Base-by-base conservation (phyloP, 2,797 vertebrate species). In the Euthynnus affinis region DNA sequence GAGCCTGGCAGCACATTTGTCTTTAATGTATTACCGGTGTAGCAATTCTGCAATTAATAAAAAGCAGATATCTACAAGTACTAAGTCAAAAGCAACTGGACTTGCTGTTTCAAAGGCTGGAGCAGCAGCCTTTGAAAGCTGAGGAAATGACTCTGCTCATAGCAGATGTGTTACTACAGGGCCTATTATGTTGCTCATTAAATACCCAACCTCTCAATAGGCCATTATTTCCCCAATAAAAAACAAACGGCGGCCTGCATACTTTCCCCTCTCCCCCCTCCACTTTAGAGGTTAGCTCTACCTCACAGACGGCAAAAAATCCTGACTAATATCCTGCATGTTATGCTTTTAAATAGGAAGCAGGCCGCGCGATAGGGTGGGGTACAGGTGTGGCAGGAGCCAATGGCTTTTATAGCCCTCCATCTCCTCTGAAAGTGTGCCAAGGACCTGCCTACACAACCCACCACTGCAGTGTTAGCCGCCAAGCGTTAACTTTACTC, bases 211-310 rank as follows among this genome's bases (percentile, higher is more conserved):
- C 91, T 94, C 93, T 95, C 94, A 95, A 96, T 95, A 94, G 94
- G 91, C 94, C 94, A 96, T 96, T 96, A 95, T 95, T 95, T 95
- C 93, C 93, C 92, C 93, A 95, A 95, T 95, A 95, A 96, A 96
- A 96, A 94, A 92, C 89, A 93, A 94, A 92, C 87, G 88, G 87
- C 89, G 86, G 90, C 91, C 88, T 85, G 89, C 90, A 91, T 94
- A 93, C 92, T 92, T 91, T 92, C 86, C 88, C 84, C 78, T 85
- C 87, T 71, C 80, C 83, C 87, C 64, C 86, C 87, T 87, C 78
- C 34, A 86, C 90, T 92, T 95, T 89, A 90, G 91, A 95, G 93
- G 92, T 89, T 89, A 78, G 86, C 86, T 89, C 84, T 93, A 94
- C 94, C 93, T 95, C 91, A 94, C 92, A 93, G 93, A 92, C 83